These are phyloP conservation scores for Nephrotoma guestfalica DNA, from an alignment of 2,888 invertebrate species.

Conservation along the genomic window DNA sequence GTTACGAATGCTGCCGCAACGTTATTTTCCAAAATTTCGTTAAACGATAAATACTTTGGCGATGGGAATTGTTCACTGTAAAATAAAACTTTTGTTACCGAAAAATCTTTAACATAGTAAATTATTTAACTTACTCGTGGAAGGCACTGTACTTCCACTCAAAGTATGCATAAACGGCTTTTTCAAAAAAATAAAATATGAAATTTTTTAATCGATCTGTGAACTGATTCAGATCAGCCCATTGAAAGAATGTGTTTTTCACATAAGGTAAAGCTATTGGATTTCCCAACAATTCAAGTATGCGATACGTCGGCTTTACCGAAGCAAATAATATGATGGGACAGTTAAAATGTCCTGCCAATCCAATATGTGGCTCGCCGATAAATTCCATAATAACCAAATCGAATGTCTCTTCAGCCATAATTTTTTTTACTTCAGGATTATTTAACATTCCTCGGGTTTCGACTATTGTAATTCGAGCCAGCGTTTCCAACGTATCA, in stretches of 20 bases:
- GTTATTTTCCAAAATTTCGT: constrained; percentile 12
- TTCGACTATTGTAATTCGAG: neutral
- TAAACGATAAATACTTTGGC: neutral
- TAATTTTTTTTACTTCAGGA: neutral
- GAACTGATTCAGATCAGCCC: neutral
- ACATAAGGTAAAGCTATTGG: neutral
- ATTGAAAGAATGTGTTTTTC: neutral
- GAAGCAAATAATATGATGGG: constrained; percentile 16
- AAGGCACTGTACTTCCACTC: neutral
- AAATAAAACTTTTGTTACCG: neutral
- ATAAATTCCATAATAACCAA: neutral
- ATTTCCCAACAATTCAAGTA: neutral
- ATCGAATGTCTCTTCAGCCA: neutral
- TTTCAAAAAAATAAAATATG: neutral
- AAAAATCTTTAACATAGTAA: neutral
- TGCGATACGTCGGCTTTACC: neutral
- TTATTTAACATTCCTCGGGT: neutral
- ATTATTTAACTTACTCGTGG: neutral
- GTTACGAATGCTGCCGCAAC: constrained; percentile 25
- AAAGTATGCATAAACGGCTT: neutral
- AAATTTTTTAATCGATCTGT: neutral
- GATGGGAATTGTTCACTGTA: neutral
- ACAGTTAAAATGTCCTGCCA: constrained; percentile 19
- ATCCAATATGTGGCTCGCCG: neutral
- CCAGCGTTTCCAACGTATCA: neutral